A percentile compares a stretch with the other conserved stretches of the same genome.
Conservation (phyloP, 2,797 vertebrate species). For the Galagoides demidoff region DNA sequence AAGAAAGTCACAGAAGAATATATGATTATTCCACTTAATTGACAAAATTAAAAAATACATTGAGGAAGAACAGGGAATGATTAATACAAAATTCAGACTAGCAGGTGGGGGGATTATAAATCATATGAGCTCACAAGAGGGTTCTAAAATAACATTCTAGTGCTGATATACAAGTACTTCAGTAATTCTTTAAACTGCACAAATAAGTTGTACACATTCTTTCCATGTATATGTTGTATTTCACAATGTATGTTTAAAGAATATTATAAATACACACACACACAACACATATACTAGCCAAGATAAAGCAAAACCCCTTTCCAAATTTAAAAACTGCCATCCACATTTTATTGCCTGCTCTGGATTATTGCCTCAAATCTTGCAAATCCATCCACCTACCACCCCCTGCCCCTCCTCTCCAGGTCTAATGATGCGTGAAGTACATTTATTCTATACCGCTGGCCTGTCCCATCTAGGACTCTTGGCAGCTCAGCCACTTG, state of each 20-base stretch:
- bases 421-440: slow-evolving; percentile 85
- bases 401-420: not conserved
- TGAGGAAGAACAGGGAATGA: not conserved
- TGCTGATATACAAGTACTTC: not conserved
- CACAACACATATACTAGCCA: not conserved
- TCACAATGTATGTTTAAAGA: slow-evolving; percentile 7
- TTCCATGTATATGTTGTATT: not conserved
- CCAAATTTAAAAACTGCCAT: not conserved
- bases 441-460: slow-evolving; percentile 81
- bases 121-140: not conserved
- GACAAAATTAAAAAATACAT: not conserved
- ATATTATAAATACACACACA: not conserved
- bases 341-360: slow-evolving; percentile 14
- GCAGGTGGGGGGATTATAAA: not conserved
- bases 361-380: slow-evolving; percentile 48
- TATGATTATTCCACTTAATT: not conserved
- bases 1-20: not conserved
- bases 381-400: not conserved
- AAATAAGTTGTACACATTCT: not conserved
- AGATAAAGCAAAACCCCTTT: not conserved
- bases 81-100: not conserved
- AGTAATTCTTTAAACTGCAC: not conserved
- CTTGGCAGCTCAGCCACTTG: slow-evolving; percentile 74
- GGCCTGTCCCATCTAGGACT: slow-evolving; percentile 66
- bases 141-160: not conserved